Percentiles rank a stretch among this genome's conserved stretches.
Conservation (phyloP, 2,113 vertebrate species). For the Cyprinodon brontotheroides region DNA sequence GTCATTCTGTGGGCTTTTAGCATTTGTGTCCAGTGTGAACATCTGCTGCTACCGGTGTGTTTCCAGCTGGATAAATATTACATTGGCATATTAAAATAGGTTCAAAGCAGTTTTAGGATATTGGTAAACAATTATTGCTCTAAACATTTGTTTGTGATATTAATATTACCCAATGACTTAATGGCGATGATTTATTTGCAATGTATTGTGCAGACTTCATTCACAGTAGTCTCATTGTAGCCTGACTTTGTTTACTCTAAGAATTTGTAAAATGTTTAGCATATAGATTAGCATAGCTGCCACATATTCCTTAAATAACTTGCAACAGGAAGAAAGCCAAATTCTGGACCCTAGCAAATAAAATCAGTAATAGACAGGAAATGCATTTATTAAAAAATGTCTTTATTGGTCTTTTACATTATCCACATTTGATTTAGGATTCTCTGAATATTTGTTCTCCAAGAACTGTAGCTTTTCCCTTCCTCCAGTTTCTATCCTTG, state of each 20-base stretch:
- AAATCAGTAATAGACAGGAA: background rate
- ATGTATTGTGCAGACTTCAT: background rate
- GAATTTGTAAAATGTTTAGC: background rate
- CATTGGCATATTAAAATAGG: background rate
- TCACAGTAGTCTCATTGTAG: background rate
- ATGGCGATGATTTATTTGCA: background rate
- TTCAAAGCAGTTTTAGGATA: background rate
- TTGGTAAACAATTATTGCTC: background rate
- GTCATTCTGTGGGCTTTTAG: too few species aligned
- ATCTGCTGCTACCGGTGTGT: background rate
- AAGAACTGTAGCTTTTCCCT: conserved; percentile 15
- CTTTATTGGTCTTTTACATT: background rate
- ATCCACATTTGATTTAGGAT: background rate
- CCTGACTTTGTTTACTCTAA: background rate
- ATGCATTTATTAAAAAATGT: background rate
- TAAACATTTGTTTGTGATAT: background rate
- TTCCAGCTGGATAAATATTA: background rate
- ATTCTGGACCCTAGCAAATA: background rate
- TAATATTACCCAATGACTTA: background rate
- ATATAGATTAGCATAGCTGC: background rate
- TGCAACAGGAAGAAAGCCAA: background rate
- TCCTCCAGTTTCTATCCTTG: conserved; percentile 14
- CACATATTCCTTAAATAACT: background rate
- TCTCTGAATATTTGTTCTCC: background rate
- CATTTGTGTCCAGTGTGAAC: background rate